Base-by-base conservation (phyloP, 2,797 vertebrate genomes). In the Numenius phaeopus region DNA sequence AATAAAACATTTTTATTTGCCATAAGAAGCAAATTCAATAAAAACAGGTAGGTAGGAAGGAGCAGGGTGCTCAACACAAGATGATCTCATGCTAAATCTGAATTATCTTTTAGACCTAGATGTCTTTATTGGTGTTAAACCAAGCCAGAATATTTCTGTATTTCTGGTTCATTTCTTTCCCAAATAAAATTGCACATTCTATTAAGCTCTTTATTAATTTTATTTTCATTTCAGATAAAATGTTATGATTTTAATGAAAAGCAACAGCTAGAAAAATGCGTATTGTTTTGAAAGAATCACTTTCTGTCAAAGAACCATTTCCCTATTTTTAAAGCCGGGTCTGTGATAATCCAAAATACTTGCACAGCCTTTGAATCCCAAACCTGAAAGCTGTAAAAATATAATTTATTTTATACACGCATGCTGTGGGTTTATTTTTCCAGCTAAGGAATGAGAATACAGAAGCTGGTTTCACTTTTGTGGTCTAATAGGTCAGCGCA, bases 401-500 rank as follows among this genome's bases (percentile, higher is more conserved):
- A 81, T 66, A 34, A 81, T 96, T 96, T 92, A 91, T 91, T 96
- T 95, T 88, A 76, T 82, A 90, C 50, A 62, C 65, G 65, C 88
- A 96, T 94, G 92, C 78, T 89, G 92, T 29, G 76, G 82, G 72
- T 94, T 95, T 95, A 94, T 81, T 95, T 96, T 94, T 96, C 79
- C 79, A 94, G 81, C 84, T 81, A 61, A 94, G 75, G 75, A 89
- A 96, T 78, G 71, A 93, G 71, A 95, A 96, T 92, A 97, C 94
- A 95, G 93, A 95, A 96, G 88, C 90, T 93, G 87, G 61, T 93
- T 96, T 94, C 67, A 71, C 84, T 97, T 96, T 77, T 96, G 96
- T 83, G 97, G 94, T 95, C 71, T 89, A 92, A 89, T 89, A 93
- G 97, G 92, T 96, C 95, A 95, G 57, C 26, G 57, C 92, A 96